Conservation (phyloP, 2,797 vertebrate species). For the Sternotherus odoratus region DNA sequence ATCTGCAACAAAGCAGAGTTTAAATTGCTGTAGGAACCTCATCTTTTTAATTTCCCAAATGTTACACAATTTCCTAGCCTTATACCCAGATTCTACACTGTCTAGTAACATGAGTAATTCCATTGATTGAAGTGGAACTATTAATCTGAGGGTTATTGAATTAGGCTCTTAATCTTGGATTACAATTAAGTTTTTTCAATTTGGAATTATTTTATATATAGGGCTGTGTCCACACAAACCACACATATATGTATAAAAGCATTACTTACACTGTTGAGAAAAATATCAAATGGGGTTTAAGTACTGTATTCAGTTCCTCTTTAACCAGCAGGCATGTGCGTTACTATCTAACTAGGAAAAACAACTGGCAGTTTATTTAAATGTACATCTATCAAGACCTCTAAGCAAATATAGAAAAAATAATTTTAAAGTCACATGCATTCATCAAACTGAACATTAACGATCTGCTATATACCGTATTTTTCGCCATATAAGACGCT, state of each 20-base stretch:
- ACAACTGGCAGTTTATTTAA: not conserved
- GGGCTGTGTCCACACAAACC: no score
- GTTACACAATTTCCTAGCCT: not conserved
- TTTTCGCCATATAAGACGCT: no score
- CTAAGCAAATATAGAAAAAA: not conserved
- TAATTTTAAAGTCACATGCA: not conserved
- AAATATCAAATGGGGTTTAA: not conserved
- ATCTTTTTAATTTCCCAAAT: not conserved
- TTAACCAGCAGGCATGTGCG: not conserved
- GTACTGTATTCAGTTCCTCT: not conserved
- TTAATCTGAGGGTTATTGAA: not conserved
- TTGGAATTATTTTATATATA: no score
- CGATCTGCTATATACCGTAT: not conserved
- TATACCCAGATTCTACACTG: not conserved
- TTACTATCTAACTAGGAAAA: not conserved
- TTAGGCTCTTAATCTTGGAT: not conserved
- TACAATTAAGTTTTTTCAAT: not conserved
- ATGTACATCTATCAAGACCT: not conserved
- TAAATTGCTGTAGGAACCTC: not conserved
- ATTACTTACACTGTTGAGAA: not conserved
- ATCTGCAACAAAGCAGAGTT: not conserved
- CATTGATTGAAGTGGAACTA: not conserved
- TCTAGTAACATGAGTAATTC: not conserved
- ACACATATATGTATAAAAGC: not conserved
- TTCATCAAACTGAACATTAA: not conserved